Base-by-base conservation (phyloP, 2,113 vertebrate genomes). In the Formicarius rufipectus region DNA sequence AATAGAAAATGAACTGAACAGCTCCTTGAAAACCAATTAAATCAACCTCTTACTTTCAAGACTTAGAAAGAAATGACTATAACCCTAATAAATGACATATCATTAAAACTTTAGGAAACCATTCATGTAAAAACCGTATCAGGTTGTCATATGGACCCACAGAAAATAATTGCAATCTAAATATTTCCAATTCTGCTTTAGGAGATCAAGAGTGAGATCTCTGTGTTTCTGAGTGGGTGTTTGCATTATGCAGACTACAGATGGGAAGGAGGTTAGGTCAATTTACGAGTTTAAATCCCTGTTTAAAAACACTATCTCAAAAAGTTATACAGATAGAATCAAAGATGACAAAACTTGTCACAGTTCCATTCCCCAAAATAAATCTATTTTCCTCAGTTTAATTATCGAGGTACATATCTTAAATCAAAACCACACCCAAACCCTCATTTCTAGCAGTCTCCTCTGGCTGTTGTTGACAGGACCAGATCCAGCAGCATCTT, bases 121-220 rank as follows among this genome's bases (percentile, higher is more conserved):
- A 96, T 96, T 97, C 80, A 93, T 87, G 95, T 96, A 97, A 96
- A 95, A 97, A 94, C 87, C 73, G 23, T 96, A 95, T 94, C 96
- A 97, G 89, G 95, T 90, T 97, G 95, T 96, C 94, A 96, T 94
- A 95, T 75, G 89, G 97, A 97, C 71, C 85, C 94, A 97, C 91
- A 97, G 91, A 97, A 97, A 96, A 96, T 76, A 97, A 97, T 93
- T 95, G 95, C 93, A 97, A 97, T 97, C 71, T 95, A 97, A 97
- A 96, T 97, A 97, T 95, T 97, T 95, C 95, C 82, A 86, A 16
- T 93, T 93, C 87, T 35, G 21, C 86, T 97, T 94, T 96, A 74
- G 84, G 68, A 97, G 96, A 97, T 84, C 71, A 97, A 96, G 96
- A 96, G 90, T 91, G 95, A 92, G 91, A 89, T 95, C 95, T 94